Evolutionary conservation across 1,140 invertebrate species (phyloP).

Genomic region (Myzus persicae): DNA sequence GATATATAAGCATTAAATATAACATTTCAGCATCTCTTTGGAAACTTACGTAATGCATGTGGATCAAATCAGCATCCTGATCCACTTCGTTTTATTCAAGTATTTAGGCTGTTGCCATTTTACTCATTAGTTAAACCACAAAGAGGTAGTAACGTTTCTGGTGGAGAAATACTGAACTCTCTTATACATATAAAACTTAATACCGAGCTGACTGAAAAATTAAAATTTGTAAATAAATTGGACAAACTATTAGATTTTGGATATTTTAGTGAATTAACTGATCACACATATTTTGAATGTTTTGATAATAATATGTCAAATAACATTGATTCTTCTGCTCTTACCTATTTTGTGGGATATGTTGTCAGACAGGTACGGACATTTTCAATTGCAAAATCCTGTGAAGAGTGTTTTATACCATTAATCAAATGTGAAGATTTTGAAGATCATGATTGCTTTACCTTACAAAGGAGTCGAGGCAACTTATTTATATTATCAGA

Average conservation of each 20-base stretch:
- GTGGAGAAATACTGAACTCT: neutral
- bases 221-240: neutral
- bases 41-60: neutral
- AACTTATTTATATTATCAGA: neutral
- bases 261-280: neutral
- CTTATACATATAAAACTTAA: neutral
- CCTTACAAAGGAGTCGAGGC: neutral
- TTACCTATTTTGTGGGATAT: neutral
- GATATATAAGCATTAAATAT: neutral
- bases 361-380: neutral
- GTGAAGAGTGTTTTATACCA: neutral
- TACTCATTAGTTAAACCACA: neutral
- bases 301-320: neutral
- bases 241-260: neutral
- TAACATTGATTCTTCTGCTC: neutral
- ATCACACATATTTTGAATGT: neutral
- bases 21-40: neutral
- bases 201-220: neutral
- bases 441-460: neutral
- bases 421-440: neutral
- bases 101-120: neutral
- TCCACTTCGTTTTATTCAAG: neutral
- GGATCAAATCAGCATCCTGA: conserved; percentile 9
- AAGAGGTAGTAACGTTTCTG: neutral
- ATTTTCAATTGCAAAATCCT: neutral